These are phyloP conservation scores for Pseudochaenichthys georgianus DNA, from an alignment of 2,797 vertebrate genomes.

Conservation along the genomic window DNA sequence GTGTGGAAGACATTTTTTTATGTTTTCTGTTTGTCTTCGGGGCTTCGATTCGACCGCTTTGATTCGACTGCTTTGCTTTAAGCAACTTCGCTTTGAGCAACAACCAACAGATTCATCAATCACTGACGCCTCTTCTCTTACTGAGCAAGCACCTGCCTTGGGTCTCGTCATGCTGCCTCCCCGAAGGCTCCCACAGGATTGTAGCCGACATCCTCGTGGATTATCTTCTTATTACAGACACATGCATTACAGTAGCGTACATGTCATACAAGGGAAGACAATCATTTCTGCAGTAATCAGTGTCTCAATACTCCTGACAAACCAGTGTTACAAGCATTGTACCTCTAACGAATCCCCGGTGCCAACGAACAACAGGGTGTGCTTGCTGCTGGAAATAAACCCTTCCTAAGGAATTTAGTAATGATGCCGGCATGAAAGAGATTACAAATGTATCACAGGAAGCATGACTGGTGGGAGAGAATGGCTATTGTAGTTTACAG, in stretches of 20 bases:
- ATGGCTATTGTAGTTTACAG: conserved; percentile 29
- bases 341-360: conserved; percentile 45
- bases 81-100: neutral
- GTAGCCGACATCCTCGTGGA: too few species aligned
- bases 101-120: conserved; percentile 1
- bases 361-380: conserved; percentile 44
- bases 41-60: conserved; percentile 10
- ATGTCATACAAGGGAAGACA: conserved; percentile 2
- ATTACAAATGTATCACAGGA: conserved; percentile 28
- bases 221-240: too few species aligned
- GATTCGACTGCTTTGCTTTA: neutral
- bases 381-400: conserved; percentile 36
- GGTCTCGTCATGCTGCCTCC: too few species aligned
- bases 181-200: too few species aligned
- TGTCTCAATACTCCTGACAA: conserved; percentile 43
- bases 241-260: neutral
- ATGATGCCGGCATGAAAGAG: conserved; percentile 34
- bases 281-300: conserved; percentile 17
- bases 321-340: conserved; percentile 44
- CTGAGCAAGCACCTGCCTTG: neutral
- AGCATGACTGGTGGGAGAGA: conserved; percentile 25
- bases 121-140: neutral
- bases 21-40: neutral
- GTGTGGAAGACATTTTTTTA: neutral
- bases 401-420: conserved; percentile 19